Evolutionary conservation across 2,888 invertebrate species (phyloP), one percentile per base, ranked within the genome.

Genomic region (Amaurobius ferox): DNA sequence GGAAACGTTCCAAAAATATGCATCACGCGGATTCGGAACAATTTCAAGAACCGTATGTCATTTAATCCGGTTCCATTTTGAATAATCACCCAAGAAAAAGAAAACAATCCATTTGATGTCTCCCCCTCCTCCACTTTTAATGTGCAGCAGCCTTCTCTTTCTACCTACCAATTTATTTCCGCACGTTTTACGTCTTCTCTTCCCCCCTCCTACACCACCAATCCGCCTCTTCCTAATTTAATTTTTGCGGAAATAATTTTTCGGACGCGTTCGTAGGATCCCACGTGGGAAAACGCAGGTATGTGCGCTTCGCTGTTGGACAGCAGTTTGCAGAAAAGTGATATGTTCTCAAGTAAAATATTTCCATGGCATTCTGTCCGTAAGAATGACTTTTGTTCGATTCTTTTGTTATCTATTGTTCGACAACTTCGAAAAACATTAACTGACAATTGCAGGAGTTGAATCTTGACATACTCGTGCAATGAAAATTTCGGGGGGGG

Each of bases 51-150:
- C 70, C 62, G 16, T 28, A 23, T 71, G 76, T 83, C 72, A 83
- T 83, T 77, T 77, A 83, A 77, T 83, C 77, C 40, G 32, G 39
- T 70, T 78, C 71, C 66, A 30, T 83, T 83, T 83, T 83, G 83
- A 83, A 83, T 83, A 83, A 83, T 83, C 77, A 35, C 72, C 83
- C 11, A 35, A n/a, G 67, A 73, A 73, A 73, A 71, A 66, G 66
- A 77, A 76, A 83, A 48, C 71, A 67, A 72, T 67, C 77, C 77
- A 77, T 83, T 83, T 77, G 66, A n/a, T 7, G 0, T 5, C 29
- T 2, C 13, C 32, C 66, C 5, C 66, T 6, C 66, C 66, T 32
- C 32, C 19, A 55, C 55, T 55, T 55, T 55, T 55, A 55, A 55
- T 55, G 55, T 55, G 23, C 23, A 55, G 55, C 55, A 55, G 23